Percentiles rank a stretch among this genome's conserved stretches.
These are phyloP conservation scores for Bombus waltoni DNA, from an alignment of 1,140 invertebrate species.

Conservation along the genomic window DNA sequence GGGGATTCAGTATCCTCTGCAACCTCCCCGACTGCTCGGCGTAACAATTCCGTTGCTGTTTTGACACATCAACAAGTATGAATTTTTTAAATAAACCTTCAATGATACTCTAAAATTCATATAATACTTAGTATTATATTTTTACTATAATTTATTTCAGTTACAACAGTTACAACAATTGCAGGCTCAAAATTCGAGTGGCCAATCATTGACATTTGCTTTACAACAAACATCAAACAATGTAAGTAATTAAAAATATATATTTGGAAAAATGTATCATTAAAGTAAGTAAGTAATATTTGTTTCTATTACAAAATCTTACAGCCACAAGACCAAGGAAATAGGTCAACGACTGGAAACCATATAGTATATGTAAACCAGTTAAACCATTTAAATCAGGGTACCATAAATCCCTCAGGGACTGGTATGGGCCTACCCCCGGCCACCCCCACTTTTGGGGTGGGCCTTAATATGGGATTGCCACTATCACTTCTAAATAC, in stretches of 20 bases:
- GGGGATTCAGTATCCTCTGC: slow-evolving; percentile 83
- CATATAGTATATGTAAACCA: slow-evolving; percentile 82
- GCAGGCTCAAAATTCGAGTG: slow-evolving; percentile 81
- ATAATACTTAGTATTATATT: slow-evolving; percentile 10
- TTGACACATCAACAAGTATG: slow-evolving; percentile 83
- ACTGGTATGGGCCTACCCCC: slow-evolving; percentile 83
- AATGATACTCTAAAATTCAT: background rate
- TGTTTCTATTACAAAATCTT: slow-evolving; percentile 20
- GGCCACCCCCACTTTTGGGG: slow-evolving; percentile 83
- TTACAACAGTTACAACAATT: slow-evolving; percentile 83
- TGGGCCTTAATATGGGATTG: slow-evolving; percentile 83
- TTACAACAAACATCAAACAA: slow-evolving; percentile 81
- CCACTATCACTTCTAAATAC: slow-evolving; percentile 81
- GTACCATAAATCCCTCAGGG: slow-evolving; percentile 81
- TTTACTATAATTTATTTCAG: slow-evolving; percentile 66
- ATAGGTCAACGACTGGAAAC: slow-evolving; percentile 80
- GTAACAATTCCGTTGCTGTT: slow-evolving; percentile 80
- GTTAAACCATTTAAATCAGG: slow-evolving; percentile 81
- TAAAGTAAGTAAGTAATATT: slow-evolving; percentile 12
- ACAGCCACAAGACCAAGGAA: slow-evolving; percentile 78
- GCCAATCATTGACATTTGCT: slow-evolving; percentile 82
- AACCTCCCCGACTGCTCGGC: slow-evolving; percentile 81
- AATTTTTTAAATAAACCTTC: background rate
- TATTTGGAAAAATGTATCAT: background rate
- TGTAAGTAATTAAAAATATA: slow-evolving; percentile 66